These are phyloP conservation scores for Oreocharis arfaki DNA, from an alignment of 2,113 vertebrate species.

Conservation along the genomic window DNA sequence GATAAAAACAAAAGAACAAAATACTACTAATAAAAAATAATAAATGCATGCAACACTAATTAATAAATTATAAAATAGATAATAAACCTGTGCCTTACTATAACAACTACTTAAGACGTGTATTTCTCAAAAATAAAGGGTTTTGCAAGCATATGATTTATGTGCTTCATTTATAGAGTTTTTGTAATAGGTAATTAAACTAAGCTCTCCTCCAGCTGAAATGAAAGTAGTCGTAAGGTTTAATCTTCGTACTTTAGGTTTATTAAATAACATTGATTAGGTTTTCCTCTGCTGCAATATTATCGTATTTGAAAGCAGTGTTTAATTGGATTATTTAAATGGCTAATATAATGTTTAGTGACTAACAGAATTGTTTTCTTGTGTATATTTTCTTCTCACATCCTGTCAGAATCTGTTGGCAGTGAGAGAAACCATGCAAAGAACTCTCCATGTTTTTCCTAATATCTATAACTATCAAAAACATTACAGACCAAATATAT, in stretches of 20 bases:
- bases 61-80: not conserved
- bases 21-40: not conserved
- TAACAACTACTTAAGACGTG: not conserved
- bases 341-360: not conserved
- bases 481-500: not conserved
- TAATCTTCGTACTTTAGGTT: not conserved
- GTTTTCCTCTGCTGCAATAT: not conserved
- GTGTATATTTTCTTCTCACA: not conserved
- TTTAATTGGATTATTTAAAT: not conserved
- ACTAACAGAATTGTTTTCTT: not conserved
- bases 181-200: not conserved
- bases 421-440: not conserved
- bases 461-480: not conserved
- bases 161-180: not conserved
- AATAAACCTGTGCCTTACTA: not conserved
- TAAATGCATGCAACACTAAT: accelerated
- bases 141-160: not conserved
- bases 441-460: not conserved
- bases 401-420: not conserved
- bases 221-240: not conserved
- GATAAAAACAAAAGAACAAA: not conserved
- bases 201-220: not conserved
- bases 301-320: not conserved
- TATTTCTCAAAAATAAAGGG: not conserved
- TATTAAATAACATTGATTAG: not conserved